Conservation (phyloP, 2,888 invertebrate species). For the Lumbricus terrestris region DNA sequence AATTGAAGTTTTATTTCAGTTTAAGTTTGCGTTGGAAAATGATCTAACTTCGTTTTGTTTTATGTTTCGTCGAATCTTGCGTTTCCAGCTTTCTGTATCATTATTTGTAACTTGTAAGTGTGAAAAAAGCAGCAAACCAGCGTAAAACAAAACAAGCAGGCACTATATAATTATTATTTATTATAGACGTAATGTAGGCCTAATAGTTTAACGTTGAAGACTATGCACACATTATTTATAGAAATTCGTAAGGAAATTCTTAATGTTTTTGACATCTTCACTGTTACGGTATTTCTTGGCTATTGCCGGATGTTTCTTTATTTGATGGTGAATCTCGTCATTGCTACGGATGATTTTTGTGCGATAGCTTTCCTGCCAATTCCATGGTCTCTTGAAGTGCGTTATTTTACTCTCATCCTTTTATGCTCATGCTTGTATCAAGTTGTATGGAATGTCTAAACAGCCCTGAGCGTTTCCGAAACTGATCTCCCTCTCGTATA, state of each 20-base stretch:
- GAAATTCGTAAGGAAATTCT: background rate
- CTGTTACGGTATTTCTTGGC: background rate
- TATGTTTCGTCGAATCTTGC: background rate
- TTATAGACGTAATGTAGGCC: background rate
- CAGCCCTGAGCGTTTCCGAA: background rate
- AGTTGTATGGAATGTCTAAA: too few species aligned
- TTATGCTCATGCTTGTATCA: background rate
- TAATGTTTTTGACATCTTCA: background rate
- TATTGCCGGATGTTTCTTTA: background rate
- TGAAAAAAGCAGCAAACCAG: background rate
- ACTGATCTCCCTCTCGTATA: background rate
- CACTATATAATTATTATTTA: too few species aligned
- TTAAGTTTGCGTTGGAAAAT: background rate
- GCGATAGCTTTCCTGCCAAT: background rate
- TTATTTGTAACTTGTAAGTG: constrained; percentile 3
- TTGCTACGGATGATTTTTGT: background rate
- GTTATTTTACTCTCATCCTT: background rate
- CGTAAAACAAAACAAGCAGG: background rate
- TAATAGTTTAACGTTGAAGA: background rate
- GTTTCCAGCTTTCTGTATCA: background rate
- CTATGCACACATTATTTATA: background rate
- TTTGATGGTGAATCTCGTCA: background rate
- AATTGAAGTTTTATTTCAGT: background rate
- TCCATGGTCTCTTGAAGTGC: background rate
- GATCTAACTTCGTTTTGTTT: background rate